Conservation (phyloP, 2,888 invertebrate species). For the Drosophila imparisetae region DNA sequence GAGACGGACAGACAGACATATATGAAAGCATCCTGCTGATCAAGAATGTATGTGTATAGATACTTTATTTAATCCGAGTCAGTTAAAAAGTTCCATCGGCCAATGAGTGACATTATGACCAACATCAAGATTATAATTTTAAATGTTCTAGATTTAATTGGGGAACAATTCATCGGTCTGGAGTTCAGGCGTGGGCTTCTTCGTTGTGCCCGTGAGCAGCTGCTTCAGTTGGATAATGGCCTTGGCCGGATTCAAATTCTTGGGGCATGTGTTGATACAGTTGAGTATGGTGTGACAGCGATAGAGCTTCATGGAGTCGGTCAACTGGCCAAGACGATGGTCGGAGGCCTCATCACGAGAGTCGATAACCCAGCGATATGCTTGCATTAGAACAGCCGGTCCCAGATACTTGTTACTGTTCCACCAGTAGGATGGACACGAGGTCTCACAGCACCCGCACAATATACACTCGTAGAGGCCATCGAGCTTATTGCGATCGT, state of each 20-base stretch:
- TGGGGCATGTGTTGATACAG: constrained; percentile 97
- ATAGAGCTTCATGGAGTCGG: constrained; percentile 95
- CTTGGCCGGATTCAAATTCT: constrained; percentile 96
- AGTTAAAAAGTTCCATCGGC: neutral
- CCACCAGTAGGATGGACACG: constrained; percentile 99
- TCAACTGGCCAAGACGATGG: constrained; percentile 90
- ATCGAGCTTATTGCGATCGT: constrained; percentile 95
- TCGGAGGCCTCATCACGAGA: constrained; percentile 93
- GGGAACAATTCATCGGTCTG: constrained; percentile 87
- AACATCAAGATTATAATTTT: neutral
- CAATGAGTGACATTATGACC: neutral
- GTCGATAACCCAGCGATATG: constrained; percentile 98
- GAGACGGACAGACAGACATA: neutral
- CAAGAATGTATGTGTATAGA: neutral
- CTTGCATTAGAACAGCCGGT: constrained; percentile 99
- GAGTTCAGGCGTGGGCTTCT: constrained; percentile 90
- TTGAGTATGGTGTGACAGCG: constrained; percentile 99
- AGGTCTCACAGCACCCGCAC: constrained; percentile 98
- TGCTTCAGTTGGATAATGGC: constrained; percentile 98
- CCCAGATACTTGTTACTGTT: constrained; percentile 98
- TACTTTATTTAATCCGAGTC: no score
- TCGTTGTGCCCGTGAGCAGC: constrained; percentile 91
- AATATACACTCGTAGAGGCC: constrained; percentile 98
- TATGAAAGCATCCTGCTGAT: neutral
- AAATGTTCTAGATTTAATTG: neutral